These are phyloP conservation scores for Xiphophorus hellerii DNA, from an alignment of 2,113 vertebrate genomes.

Conservation along the genomic window DNA sequence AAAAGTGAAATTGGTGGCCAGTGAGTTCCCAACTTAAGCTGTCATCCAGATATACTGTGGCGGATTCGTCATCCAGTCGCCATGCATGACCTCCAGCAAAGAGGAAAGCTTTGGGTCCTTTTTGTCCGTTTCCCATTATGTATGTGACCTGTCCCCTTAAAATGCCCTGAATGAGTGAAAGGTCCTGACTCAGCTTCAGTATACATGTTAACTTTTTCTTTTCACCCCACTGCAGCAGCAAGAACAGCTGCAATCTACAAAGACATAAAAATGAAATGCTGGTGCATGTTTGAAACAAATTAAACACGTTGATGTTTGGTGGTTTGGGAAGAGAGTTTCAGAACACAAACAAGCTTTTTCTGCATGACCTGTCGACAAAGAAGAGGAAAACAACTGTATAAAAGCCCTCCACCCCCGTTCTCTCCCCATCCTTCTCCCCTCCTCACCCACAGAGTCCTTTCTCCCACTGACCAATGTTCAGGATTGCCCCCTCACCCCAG, in stretches of 20 bases:
- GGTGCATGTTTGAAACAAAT: background rate
- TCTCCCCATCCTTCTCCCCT: slow-evolving; percentile 30
- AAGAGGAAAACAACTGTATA: slow-evolving; percentile 77
- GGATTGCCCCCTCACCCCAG: slow-evolving; percentile 67
- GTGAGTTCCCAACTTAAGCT: slow-evolving; percentile 40
- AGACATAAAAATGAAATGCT: background rate
- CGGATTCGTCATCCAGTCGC: slow-evolving; percentile 44
- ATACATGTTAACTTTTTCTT: slow-evolving; percentile 58
- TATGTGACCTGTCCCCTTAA: slow-evolving; percentile 68
- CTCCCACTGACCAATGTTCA: slow-evolving; percentile 75
- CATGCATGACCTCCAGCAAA: slow-evolving; percentile 49
- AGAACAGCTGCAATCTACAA: background rate
- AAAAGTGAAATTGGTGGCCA: background rate
- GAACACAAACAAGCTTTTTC: slow-evolving; percentile 58
- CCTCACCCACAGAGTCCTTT: slow-evolving; percentile 66
- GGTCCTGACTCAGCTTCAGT: slow-evolving; percentile 67
- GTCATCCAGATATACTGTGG: slow-evolving; percentile 51
- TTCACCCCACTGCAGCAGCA: slow-evolving; percentile 26
- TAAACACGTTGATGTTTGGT: background rate
- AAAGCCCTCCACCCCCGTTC: slow-evolving; percentile 54
- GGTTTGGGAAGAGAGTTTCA: background rate
- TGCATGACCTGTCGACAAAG: slow-evolving; percentile 79
- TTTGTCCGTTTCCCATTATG: slow-evolving; percentile 59
- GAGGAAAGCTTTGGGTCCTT: slow-evolving; percentile 53
- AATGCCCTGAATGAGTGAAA: slow-evolving; percentile 67